phyloP scores from a whole-genome alignment of 2,888 invertebrate genomes.

The Mellilla xanthometata region DNA sequence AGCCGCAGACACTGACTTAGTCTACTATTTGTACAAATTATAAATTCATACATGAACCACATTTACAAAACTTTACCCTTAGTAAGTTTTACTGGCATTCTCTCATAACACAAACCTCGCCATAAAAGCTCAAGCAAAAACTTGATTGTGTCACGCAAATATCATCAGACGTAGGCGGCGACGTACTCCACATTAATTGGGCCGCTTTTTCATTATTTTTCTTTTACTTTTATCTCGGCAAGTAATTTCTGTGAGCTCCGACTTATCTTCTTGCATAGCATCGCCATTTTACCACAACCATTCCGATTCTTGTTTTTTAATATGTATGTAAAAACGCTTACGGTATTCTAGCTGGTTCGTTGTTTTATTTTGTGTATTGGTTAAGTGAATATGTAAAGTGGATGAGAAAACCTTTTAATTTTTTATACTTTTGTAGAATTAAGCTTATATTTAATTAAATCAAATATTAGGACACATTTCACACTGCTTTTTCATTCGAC shows the following conservation, averaged over 20 bases:
- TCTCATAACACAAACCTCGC: slow-evolving; percentile 41
- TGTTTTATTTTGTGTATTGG: background rate
- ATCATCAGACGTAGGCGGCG: slow-evolving; percentile 64
- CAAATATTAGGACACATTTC: no score
- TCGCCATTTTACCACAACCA: slow-evolving; percentile 11
- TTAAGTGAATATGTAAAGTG: background rate
- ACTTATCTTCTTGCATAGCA: slow-evolving; percentile 18
- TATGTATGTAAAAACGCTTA: slow-evolving; percentile 3
- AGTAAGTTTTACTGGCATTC: no score
- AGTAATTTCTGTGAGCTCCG: slow-evolving; percentile 25
- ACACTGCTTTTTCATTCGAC: no score
- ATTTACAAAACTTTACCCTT: no score
- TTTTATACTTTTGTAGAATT: no score
- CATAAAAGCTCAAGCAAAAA: slow-evolving; percentile 44
- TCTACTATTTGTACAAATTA: no score
- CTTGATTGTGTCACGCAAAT: slow-evolving; percentile 71
- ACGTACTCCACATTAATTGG: slow-evolving; percentile 66
- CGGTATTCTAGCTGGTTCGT: background rate
- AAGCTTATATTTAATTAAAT: no score
- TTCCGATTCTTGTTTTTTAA: slow-evolving; percentile 1
- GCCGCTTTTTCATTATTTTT: slow-evolving; percentile 57
- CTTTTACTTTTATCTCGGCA: slow-evolving; percentile 34
- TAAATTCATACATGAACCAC: no score
- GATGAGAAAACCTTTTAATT: background rate
- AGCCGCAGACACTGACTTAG: no score